Evolutionary conservation across 2,888 invertebrate genomes (phyloP), one percentile per base, ranked within the genome.

Genomic region (Adineta ricciae): DNA sequence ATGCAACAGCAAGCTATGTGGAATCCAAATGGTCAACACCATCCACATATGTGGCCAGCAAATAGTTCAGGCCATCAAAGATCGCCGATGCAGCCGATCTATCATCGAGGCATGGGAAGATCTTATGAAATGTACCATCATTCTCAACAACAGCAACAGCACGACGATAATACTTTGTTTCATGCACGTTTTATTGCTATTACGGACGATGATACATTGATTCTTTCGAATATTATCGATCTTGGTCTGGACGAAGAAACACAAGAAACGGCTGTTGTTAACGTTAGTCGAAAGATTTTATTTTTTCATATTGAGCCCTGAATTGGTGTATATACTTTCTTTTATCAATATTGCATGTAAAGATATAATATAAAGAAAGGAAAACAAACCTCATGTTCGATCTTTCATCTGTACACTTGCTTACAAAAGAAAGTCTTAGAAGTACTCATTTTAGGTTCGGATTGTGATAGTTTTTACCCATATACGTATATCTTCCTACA

Each of bases 1-100:
- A 78, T 78, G 41, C 78, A 78, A 78, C 78, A 78, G n/a, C 78
- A 78, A 78, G 41, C 24, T 41, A 38, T 41, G 78, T 78, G 78
- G 78, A 64, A 64, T 64, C 19, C 64, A 0, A 32, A 19, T 32
- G 32, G 32, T 32, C 32, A 32, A 32, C 64, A 64, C 19, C 64
- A 27, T 27, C 32, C 21, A 64, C 56, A 56, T 56, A 32, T 64
- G 32, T 64, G 64, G 64, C 1, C 64, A 32, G 46, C 8, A 46
- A 64, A 32, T 36, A 64, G 16, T 64, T 19, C 32, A 4, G 41
- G 8, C 11, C 46, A 46, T 46, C 36, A 38, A 78, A 21, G 4
- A 24, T 41, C 78, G 14, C 41, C 1, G 9, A 41, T 38, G n/a
- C 32, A 32, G 32, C 16, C 27, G 32, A 32, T 64, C 0, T 64